These are phyloP conservation scores for Pseudopodoces humilis DNA, from an alignment of 2,113 vertebrate species.

Conservation along the genomic window DNA sequence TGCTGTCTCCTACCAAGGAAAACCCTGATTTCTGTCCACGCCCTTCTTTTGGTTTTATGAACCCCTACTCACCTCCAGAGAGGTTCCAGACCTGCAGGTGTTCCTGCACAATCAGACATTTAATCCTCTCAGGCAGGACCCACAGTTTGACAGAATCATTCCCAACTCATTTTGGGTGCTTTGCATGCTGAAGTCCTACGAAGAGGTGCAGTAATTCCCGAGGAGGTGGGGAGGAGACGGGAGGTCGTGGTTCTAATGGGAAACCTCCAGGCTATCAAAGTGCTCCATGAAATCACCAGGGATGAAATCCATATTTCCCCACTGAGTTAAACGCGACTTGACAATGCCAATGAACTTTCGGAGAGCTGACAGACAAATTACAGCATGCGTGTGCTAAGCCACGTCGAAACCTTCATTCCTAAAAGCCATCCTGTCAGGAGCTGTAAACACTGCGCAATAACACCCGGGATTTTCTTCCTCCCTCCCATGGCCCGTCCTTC, in stretches of 20 bases:
- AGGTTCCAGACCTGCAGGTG: background rate
- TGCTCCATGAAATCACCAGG: constrained; percentile 40
- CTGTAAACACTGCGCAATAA: constrained; percentile 45
- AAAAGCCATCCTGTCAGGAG: constrained; percentile 66
- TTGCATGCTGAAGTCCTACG: background rate
- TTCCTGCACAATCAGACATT: background rate
- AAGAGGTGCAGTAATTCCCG: constrained; percentile 11
- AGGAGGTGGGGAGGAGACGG: constrained; percentile 29
- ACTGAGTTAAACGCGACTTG: constrained; percentile 73
- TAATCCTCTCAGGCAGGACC: constrained; percentile 1
- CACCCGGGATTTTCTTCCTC: background rate
- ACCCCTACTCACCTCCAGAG: background rate
- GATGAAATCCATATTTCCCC: constrained; percentile 68
- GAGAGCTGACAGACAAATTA: constrained; percentile 74
- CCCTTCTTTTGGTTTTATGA: background rate
- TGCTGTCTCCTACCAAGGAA: background rate
- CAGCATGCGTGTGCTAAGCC: constrained; percentile 11
- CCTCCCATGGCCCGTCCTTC: background rate
- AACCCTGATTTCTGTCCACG: background rate
- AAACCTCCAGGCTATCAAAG: constrained; percentile 54
- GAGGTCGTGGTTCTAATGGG: background rate
- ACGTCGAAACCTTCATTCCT: constrained; percentile 48
- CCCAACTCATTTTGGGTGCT: background rate
- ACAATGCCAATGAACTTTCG: constrained; percentile 76
- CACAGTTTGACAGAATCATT: background rate